Evolutionary conservation across 2,888 invertebrate species (phyloP).

Genomic region (Alcis repandata): DNA sequence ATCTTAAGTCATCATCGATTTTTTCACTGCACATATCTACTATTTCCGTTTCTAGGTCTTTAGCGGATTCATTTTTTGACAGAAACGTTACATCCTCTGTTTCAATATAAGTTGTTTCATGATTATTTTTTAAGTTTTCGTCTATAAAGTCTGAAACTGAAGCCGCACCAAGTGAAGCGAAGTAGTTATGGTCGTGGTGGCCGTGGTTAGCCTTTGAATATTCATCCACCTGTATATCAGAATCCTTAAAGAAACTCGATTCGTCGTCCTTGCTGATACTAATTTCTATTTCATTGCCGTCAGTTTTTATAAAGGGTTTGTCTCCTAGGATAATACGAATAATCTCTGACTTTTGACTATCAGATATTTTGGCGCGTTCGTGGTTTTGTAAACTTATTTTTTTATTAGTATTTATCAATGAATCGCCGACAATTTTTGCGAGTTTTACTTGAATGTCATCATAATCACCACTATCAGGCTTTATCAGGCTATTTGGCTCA

Average conservation of each 20-base stretch:
- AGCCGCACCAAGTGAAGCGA: background rate
- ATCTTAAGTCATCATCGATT: constrained; percentile 25
- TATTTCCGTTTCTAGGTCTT: constrained; percentile 30
- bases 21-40: constrained; percentile 35
- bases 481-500: background rate
- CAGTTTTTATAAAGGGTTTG: background rate
- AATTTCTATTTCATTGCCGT: background rate
- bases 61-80: constrained; percentile 21
- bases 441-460: constrained; percentile 18
- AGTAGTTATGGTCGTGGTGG: constrained; percentile 21
- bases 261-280: background rate
- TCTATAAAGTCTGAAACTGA: background rate
- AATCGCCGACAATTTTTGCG: constrained; percentile 14
- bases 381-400: background rate
- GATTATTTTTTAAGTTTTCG: background rate
- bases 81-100: constrained; percentile 22
- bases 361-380: background rate
- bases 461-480: background rate
- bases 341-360: background rate
- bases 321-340: constrained; percentile 1
- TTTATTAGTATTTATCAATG: background rate
- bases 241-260: background rate
- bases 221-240: background rate
- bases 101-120: constrained; percentile 13
- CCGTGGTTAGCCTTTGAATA: background rate